These are phyloP conservation scores for Ridgeia piscesae DNA, from an alignment of 1,140 invertebrate species.

Conservation along the genomic window DNA sequence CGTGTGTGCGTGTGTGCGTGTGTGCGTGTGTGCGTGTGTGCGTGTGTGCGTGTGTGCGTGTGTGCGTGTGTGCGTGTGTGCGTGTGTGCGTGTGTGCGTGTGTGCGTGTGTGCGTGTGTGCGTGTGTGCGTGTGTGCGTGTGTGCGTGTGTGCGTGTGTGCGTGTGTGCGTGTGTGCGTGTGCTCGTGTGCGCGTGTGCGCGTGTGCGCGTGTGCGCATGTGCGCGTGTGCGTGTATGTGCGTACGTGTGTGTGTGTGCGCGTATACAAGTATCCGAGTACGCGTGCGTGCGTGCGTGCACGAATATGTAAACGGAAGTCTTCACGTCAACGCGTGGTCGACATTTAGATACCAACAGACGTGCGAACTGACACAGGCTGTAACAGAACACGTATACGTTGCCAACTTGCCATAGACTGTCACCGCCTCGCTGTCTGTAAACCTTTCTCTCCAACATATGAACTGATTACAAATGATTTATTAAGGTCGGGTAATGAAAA, in stretches of 20 bases:
- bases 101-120: slow-evolving; percentile 28
- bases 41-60: slow-evolving; percentile 25
- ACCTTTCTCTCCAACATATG: neutral
- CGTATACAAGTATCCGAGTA: too few species aligned
- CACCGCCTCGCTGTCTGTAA: neutral
- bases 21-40: slow-evolving; percentile 28
- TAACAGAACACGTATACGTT: too few species aligned
- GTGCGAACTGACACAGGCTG: too few species aligned
- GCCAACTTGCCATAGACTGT: too few species aligned
- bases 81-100: slow-evolving; percentile 28
- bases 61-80: slow-evolving; percentile 25
- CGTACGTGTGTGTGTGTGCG: neutral
- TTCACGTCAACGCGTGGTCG: too few species aligned
- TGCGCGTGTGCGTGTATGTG: too few species aligned
- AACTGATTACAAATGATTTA: neutral
- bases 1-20: slow-evolving; percentile 27
- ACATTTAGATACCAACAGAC: too few species aligned
- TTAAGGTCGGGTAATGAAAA: neutral
- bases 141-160: slow-evolving; percentile 23
- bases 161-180: slow-evolving; percentile 22
- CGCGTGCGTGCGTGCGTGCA: too few species aligned
- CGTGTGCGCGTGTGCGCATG: too few species aligned
- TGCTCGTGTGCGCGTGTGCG: slow-evolving; percentile 16
- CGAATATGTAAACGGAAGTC: too few species aligned
- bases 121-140: slow-evolving; percentile 22